Conservation (phyloP, 2,113 vertebrate genomes). For the Calonectris borealis region DNA sequence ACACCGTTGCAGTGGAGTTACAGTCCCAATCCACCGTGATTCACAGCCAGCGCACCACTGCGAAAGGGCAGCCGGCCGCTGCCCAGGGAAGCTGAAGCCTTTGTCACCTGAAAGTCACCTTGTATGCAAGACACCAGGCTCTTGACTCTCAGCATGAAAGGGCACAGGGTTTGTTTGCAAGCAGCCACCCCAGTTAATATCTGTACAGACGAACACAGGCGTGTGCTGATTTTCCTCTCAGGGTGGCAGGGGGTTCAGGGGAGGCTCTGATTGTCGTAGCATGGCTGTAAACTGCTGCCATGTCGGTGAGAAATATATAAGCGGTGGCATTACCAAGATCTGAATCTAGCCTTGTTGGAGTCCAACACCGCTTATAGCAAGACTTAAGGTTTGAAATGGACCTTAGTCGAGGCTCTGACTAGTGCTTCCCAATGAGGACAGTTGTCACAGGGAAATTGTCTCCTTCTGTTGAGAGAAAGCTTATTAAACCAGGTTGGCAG, state of each 20-base stretch:
- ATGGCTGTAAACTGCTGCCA: neutral
- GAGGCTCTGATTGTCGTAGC: neutral
- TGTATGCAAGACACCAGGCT: neutral
- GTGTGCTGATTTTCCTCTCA: fast-evolving
- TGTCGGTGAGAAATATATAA: neutral
- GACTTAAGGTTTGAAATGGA: neutral
- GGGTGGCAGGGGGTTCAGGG: fast-evolving
- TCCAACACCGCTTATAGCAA: neutral
- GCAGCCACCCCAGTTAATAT: neutral
- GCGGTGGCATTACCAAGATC: fast-evolving
- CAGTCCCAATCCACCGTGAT: too few species aligned
- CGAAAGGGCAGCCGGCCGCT: neutral
- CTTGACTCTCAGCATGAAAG: neutral
- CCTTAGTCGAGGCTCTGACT: neutral
- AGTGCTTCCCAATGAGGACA: neutral
- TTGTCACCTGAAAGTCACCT: neutral
- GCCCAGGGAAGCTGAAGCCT: neutral
- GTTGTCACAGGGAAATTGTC: neutral
- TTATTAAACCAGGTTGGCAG: neutral
- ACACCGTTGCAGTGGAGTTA: fast-evolving
- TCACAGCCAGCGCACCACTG: fast-evolving
- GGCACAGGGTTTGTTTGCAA: neutral
- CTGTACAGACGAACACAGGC: neutral
- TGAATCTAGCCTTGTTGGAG: neutral
- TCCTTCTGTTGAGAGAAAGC: neutral